These are phyloP conservation scores for Rana temporaria DNA, from an alignment of 2,113 vertebrate genomes.

Conservation along the genomic window DNA sequence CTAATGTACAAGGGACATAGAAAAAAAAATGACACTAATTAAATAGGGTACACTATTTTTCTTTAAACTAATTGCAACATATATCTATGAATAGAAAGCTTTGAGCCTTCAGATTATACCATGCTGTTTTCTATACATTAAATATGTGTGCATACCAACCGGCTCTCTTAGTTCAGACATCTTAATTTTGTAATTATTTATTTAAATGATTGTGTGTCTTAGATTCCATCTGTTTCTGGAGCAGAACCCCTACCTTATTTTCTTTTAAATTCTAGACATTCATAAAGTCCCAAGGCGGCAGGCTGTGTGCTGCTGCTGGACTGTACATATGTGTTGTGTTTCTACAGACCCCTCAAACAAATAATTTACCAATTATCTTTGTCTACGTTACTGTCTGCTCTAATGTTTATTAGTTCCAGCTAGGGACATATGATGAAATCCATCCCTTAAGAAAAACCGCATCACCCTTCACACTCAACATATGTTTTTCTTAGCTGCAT, in stretches of 20 bases:
- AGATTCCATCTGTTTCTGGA: constrained; percentile 9
- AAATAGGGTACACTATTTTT: no score
- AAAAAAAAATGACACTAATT: no score
- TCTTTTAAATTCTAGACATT: constrained; percentile 9
- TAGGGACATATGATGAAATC: constrained; percentile 13
- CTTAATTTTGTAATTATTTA: neutral
- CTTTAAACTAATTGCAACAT: no score
- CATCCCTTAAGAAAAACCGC: constrained; percentile 2
- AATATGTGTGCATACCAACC: neutral
- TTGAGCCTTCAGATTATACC: neutral
- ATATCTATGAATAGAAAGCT: no score
- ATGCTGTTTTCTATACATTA: neutral
- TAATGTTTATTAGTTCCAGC: constrained; percentile 46
- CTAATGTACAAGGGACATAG: no score
- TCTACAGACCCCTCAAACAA: constrained; percentile 15
- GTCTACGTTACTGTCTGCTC: constrained; percentile 32
- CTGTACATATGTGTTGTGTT: constrained; percentile 17
- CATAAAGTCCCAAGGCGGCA: constrained; percentile 19
- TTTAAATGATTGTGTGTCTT: constrained; percentile 4
- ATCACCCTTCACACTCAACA: constrained; percentile 8
- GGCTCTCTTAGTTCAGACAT: neutral
- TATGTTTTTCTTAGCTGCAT: neutral
- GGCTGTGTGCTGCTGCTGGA: neutral
- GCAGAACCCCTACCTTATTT: constrained; percentile 1
- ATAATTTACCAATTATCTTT: constrained; percentile 38